phyloP scores from a whole-genome alignment of 1,140 invertebrate genomes.

The silkworm (Bombyx mori) region DNA sequence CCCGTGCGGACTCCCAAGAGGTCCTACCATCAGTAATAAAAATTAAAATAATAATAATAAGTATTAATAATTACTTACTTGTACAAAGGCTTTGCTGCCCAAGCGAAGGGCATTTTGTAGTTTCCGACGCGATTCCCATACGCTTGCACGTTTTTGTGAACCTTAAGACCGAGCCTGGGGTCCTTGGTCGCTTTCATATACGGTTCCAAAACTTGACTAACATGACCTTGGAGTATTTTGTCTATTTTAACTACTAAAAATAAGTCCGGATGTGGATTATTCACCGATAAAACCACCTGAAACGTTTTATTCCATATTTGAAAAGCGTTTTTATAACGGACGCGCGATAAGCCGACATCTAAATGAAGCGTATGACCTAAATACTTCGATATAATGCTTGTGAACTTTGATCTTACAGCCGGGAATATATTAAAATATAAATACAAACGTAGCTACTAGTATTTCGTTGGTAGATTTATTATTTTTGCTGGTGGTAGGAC shows the following conservation, averaged over 20 bases:
- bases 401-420: no score
- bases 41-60: not conserved
- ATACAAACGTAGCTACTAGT: not conserved
- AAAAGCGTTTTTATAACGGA: not conserved
- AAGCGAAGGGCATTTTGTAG: slow-evolving; percentile 96
- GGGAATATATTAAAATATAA: slow-evolving; percentile 6
- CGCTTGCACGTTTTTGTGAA: slow-evolving; percentile 85
- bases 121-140: slow-evolving; percentile 88
- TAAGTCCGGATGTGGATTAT: slow-evolving; percentile 88
- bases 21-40: not conserved
- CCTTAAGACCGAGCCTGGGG: slow-evolving; percentile 82
- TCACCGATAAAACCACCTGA: slow-evolving; percentile 86
- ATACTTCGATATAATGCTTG: no score
- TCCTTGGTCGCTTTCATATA: slow-evolving; percentile 88
- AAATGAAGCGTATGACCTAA: no score
- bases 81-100: slow-evolving; percentile 91
- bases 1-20: no score
- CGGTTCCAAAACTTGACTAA: slow-evolving; percentile 87
- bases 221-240: slow-evolving; percentile 92
- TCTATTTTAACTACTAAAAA: slow-evolving; percentile 92
- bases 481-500: no score
- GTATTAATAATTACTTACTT: slow-evolving; percentile 43
- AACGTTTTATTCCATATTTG: slow-evolving; percentile 17
- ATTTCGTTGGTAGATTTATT: no score
- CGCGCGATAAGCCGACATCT: not conserved